phyloP scores from a whole-genome alignment of 2,113 vertebrate genomes.

The Nothocercus nigrocapillus region DNA sequence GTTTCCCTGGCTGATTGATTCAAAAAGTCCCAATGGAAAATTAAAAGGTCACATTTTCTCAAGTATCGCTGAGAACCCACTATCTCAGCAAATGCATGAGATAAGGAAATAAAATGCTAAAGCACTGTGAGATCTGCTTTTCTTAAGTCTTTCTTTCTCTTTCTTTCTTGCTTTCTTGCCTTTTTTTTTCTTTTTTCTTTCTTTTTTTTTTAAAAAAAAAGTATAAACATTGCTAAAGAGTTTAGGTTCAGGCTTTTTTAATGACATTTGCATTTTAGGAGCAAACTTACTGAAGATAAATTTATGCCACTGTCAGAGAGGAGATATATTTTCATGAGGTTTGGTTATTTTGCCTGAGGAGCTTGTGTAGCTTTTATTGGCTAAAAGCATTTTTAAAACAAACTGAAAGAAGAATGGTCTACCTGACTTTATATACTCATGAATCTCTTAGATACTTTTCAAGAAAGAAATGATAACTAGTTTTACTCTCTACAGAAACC shows the following conservation, averaged over 20 bases:
- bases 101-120: conserved; percentile 27
- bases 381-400: background rate
- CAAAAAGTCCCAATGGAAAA: conserved; percentile 41
- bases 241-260: background rate
- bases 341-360: background rate
- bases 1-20: conserved; percentile 29
- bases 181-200: background rate
- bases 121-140: background rate
- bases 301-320: background rate
- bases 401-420: conserved; percentile 7
- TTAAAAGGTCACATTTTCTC: conserved; percentile 58
- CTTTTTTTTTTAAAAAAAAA: background rate
- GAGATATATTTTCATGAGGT: background rate
- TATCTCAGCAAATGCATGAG: conserved; percentile 7
- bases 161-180: background rate
- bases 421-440: background rate
- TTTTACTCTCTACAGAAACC: background rate
- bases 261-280: background rate
- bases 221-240: background rate
- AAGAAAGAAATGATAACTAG: conserved; percentile 7
- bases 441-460: background rate
- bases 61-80: background rate
- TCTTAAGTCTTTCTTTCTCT: background rate
- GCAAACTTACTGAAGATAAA: background rate
- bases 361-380: background rate